phyloP scores from a whole-genome alignment of 2,113 vertebrate species.

The Trematomus loennbergii region DNA sequence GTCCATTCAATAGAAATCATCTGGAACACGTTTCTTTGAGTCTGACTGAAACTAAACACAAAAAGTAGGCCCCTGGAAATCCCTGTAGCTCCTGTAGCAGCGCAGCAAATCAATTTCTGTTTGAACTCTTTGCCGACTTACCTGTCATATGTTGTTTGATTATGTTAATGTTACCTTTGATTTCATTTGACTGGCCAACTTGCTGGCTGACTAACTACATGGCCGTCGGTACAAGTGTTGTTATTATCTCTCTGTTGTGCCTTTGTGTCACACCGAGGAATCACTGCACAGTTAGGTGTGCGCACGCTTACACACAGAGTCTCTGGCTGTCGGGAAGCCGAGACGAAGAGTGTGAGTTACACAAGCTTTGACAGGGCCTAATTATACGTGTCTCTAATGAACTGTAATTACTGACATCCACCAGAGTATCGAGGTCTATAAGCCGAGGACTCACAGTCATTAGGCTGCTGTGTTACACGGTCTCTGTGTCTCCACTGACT shows the following conservation, averaged over 20 bases:
- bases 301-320: constrained; percentile 34
- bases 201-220: constrained; percentile 11
- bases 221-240: constrained; percentile 4
- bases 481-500: constrained; percentile 49
- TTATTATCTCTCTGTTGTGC: constrained; percentile 52
- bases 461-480: constrained; percentile 67
- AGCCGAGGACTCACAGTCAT: constrained; percentile 76
- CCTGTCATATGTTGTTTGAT: constrained; percentile 38
- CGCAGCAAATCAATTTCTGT: constrained; percentile 43
- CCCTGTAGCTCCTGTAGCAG: not conserved
- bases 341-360: constrained; percentile 72
- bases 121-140: constrained; percentile 28
- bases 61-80: constrained; percentile 54
- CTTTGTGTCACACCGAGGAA: constrained; percentile 54
- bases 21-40: constrained; percentile 20
- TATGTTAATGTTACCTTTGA: constrained; percentile 11
- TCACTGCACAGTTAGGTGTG: constrained; percentile 52
- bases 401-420: constrained; percentile 84
- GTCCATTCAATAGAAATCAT: constrained; percentile 1
- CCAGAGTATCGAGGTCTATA: constrained; percentile 76
- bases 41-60: not conserved
- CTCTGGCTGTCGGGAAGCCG: constrained; percentile 59
- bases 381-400: constrained; percentile 83
- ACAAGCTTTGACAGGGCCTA: constrained; percentile 79
- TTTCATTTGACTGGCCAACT: constrained; percentile 21